phyloP scores from a whole-genome alignment of 2,113 vertebrate genomes.

The Anseranas semipalmata region DNA sequence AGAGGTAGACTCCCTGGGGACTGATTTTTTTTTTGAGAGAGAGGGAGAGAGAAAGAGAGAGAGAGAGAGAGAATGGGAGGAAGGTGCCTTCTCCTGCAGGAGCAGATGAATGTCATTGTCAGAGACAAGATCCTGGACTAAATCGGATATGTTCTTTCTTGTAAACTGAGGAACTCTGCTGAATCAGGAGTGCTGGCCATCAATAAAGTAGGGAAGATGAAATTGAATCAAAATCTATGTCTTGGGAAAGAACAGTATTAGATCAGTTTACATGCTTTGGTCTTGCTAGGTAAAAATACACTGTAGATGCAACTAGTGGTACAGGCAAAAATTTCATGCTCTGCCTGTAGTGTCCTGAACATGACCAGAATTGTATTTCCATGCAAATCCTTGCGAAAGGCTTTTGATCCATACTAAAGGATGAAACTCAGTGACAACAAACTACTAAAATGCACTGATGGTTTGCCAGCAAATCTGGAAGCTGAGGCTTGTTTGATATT shows the following conservation, averaged over 20 bases:
- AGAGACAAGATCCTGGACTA: not conserved
- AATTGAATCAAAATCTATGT: not conserved
- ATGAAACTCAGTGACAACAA: not conserved
- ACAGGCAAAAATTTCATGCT: not conserved
- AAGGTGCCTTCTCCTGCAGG: conserved; percentile 1
- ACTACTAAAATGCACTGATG: not conserved
- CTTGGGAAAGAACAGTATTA: not conserved
- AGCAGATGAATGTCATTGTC: not conserved
- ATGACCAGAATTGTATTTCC: not conserved
- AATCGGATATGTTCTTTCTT: not conserved
- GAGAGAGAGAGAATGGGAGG: not conserved
- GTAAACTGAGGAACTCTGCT: not conserved
- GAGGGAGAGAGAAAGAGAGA: not conserved
- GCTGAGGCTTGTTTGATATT: not conserved
- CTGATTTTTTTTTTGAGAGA: not conserved
- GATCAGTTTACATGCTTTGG: not conserved
- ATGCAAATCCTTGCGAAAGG: not conserved
- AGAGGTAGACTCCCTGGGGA: not conserved
- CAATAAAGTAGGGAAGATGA: not conserved
- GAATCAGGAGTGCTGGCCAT: not conserved
- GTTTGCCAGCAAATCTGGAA: not conserved
- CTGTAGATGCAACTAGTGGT: not conserved
- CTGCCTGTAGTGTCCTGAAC: not conserved
- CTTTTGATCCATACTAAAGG: not conserved
- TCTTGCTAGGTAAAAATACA: not conserved